Evolutionary conservation across 2,888 invertebrate species (phyloP), one percentile per base, ranked within the genome.

Genomic region (Choristoneura rosaceana): DNA sequence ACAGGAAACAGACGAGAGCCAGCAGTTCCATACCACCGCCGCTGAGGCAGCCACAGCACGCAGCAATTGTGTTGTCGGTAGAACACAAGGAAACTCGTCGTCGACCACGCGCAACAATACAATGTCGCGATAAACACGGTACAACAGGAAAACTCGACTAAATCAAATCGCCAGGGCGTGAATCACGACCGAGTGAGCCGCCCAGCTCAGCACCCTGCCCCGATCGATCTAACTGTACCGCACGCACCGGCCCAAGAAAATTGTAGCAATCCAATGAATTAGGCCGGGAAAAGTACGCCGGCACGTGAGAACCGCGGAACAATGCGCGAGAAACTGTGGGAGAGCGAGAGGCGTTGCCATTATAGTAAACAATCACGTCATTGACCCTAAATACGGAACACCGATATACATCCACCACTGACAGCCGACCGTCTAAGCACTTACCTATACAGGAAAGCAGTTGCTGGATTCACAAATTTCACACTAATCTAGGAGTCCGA

Each of bases 311-410:
- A 90, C 85, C 77, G 79, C 77, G 79, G 90, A 84, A 93, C 92
- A 92, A 93, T 92, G 84, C 89, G 85, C 87, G 88, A 86, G 92
- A 93, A 92, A 93, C 92, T 93, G 92, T 92, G 93, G 85, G 91
- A 93, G 89, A 88, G 82, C 82, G 82, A 88, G 91, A 94, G 94
- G 94, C 94, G 94, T 94, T 94, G 93, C 92, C 94, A 89, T 92
- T 88, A 87, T 93, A 90, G 91, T 94, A 94, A 94, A 94, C 94
- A 94, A 92, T 93, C 92, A 92, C 93, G 94, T 94, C 94, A 94
- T 87, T 91, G 85, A 87, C 88, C 87, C 86, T 84, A 85, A 84
- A 87, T 84, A 85, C 80, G 79, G 81, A 75, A 78, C 77, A 76
- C 74, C 74, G 75, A 73, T 68, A 47, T 58, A 61, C 60, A 55